Percentiles rank a stretch among this genome's conserved stretches.
Evolutionary conservation across 2,888 invertebrate species (phyloP).

Genomic region (Sepioteuthis lessoniana): DNA sequence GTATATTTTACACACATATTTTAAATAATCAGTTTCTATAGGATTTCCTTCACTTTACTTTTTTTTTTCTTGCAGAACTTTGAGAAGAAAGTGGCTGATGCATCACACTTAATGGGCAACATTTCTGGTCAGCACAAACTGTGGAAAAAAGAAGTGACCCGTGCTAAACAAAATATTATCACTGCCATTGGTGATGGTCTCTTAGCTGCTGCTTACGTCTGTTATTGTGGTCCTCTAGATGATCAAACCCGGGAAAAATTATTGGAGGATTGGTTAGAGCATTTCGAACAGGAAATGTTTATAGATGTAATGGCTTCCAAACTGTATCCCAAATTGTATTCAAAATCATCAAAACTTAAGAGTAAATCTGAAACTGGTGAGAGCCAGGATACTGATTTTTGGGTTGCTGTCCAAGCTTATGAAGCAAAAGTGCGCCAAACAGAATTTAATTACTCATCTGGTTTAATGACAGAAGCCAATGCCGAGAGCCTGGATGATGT

Average conservation of each 20-base stretch:
- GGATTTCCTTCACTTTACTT: neutral
- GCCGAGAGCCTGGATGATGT: neutral
- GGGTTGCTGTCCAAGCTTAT: conserved; percentile 35
- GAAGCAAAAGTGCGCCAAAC: conserved; percentile 37
- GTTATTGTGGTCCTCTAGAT: conserved; percentile 72
- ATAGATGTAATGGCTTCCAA: conserved; percentile 49
- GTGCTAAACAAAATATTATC: conserved; percentile 65
- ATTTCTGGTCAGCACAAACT: conserved; percentile 71
- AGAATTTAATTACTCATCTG: conserved; percentile 14
- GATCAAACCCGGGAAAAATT: conserved; percentile 68
- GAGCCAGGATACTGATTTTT: conserved; percentile 47
- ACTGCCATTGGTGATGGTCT: conserved; percentile 72
- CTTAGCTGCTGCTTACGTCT: conserved; percentile 70
- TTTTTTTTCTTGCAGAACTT: conserved; percentile 62
- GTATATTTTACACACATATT: no score
- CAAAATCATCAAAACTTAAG: conserved; percentile 38
- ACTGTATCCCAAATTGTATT: conserved; percentile 53
- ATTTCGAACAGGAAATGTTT: conserved; percentile 65
- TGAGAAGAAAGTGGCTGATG: conserved; percentile 69
- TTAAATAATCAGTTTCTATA: neutral
- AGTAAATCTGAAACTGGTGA: conserved; percentile 49
- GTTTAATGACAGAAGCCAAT: neutral
- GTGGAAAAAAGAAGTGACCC: conserved; percentile 71
- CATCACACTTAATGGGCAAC: conserved; percentile 71
- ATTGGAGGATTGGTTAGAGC: conserved; percentile 69